Base-by-base conservation (phyloP, 2,888 invertebrate species). In the Aelia acuminata region DNA sequence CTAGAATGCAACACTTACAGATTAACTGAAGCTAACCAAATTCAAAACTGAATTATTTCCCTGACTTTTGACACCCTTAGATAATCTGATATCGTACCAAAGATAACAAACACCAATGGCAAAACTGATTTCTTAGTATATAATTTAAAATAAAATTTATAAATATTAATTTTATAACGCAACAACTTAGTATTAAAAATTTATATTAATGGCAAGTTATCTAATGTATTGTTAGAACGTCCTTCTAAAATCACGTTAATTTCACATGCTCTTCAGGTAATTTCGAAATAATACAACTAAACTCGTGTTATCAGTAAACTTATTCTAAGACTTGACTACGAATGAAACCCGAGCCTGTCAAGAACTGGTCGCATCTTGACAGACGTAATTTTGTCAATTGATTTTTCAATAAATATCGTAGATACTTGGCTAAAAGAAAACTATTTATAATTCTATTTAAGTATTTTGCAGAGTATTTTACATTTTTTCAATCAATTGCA, bases 51-150 rank as follows among this genome's bases (percentile, higher is more conserved):
- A 85, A 85, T 35, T 53, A 35, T 50, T 85, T 53, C 85, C 85
- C 85, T 85, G 85, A 85, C 85, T 85, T 85, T 53, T 85, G 85
- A 85, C 85, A 85, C 85, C 35, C 49, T 53, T 85, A 53, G 49
- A 85, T 50, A 57, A 70, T 85, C 57, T 53, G 85, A 85, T 57
- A 53, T 22, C 49, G 57, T 53, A 53, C 1, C 49, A 3, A 31
- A 53, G 50, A 53, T 53, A 53, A 85, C 39, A 50, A 85, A n/a
- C 85, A n/a, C n/a, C 84, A 57, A 85, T 85, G 10, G 80, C n/a
- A 80, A 39, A 80, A 80, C 80, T 43, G 80, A 43, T 80, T 80
- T 80, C 43, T 80, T 43, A 4, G 13, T n/a, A 80, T n/a, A 80
- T 80, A 43, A 43, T n/a, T 7, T 80, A 35, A 35, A 70, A 31